These are phyloP conservation scores for Standfussiana lucernea DNA, from an alignment of 2,888 invertebrate species.

Conservation along the genomic window DNA sequence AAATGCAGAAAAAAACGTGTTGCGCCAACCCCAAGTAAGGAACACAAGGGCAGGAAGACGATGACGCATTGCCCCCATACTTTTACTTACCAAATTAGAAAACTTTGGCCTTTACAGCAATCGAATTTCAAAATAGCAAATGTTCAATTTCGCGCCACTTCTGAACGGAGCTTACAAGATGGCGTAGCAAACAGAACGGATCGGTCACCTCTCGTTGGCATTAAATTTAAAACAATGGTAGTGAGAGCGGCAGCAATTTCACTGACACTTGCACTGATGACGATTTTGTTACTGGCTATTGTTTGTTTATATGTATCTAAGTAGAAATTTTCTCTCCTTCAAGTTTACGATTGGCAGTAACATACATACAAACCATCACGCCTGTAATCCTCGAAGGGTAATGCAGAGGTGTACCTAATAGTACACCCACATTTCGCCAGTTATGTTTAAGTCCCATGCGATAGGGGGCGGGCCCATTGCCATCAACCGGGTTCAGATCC, in stretches of 20 bases:
- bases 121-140: slow-evolving; percentile 39
- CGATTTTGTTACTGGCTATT: slow-evolving; percentile 37
- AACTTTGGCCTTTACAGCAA: slow-evolving; percentile 22
- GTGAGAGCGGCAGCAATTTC: slow-evolving; percentile 68
- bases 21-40: background rate
- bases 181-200: slow-evolving; percentile 70
- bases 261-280: slow-evolving; percentile 43
- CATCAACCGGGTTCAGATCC: too few species aligned
- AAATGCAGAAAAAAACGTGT: background rate
- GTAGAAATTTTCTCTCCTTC: background rate
- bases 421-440: too few species aligned
- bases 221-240: slow-evolving; percentile 68
- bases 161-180: slow-evolving; percentile 50
- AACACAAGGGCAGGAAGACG: background rate
- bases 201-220: slow-evolving; percentile 67
- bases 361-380: too few species aligned
- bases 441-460: too few species aligned
- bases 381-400: too few species aligned
- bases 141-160: slow-evolving; percentile 51
- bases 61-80: background rate
- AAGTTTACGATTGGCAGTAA: background rate
- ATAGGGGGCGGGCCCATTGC: too few species aligned
- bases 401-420: too few species aligned
- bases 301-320: slow-evolving; percentile 28
- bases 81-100: slow-evolving; percentile 23